Conservation (phyloP, 2,797 vertebrate species). For the Danio aesculapii region DNA sequence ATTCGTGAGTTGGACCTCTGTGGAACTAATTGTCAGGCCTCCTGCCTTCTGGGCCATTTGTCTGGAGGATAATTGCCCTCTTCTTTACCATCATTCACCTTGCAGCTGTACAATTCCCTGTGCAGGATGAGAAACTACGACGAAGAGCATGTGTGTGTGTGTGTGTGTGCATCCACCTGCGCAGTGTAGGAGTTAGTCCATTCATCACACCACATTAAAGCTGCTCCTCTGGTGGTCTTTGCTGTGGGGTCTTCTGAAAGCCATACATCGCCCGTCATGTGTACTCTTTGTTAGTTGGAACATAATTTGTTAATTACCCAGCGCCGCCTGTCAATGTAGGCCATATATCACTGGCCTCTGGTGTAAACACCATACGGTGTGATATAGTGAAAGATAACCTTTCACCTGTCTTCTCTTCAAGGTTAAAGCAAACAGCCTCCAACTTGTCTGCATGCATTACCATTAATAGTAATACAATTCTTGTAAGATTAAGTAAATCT, state of each 20-base stretch:
- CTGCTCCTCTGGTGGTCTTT: slow-evolving; percentile 64
- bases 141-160: slow-evolving; percentile 44
- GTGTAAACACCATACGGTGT: slow-evolving; percentile 76
- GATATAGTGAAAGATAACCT: slow-evolving; percentile 65
- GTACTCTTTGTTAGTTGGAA: slow-evolving; percentile 74
- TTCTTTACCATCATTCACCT: slow-evolving; percentile 77
- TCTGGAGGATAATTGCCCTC: slow-evolving; percentile 79
- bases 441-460: background rate
- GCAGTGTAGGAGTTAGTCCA: slow-evolving; percentile 67
- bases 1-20: slow-evolving; percentile 62
- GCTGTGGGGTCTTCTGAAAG: slow-evolving; percentile 68
- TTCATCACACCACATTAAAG: slow-evolving; percentile 76
- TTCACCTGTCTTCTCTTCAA: slow-evolving; percentile 61
- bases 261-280: slow-evolving; percentile 69
- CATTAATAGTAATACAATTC: background rate
- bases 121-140: slow-evolving; percentile 57
- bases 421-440: slow-evolving; percentile 53
- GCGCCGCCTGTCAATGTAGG: slow-evolving; percentile 63
- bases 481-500: no score
- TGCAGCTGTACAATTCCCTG: slow-evolving; percentile 73
- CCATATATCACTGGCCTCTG: slow-evolving; percentile 73
- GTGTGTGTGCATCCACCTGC: slow-evolving; percentile 69
- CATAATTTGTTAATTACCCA: slow-evolving; percentile 80
- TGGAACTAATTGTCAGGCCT: slow-evolving; percentile 74
- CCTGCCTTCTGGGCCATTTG: slow-evolving; percentile 70